Evolutionary conservation across 1,140 invertebrate species (phyloP), one percentile per base, ranked within the genome.

Genomic region (Chironomus striatipennis): DNA sequence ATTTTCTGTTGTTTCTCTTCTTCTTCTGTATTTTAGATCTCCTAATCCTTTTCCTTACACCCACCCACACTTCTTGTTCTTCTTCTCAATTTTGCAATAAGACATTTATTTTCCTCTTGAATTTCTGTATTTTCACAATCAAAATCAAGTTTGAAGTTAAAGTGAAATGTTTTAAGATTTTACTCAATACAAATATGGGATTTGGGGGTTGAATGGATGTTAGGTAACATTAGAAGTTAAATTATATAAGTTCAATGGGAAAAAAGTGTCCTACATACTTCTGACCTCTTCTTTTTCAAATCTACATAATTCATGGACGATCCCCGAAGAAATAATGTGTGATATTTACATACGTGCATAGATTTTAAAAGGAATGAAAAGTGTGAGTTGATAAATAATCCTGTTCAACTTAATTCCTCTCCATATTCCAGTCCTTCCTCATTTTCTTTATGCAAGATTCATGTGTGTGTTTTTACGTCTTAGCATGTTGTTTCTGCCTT

Each of bases 401-500:
- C 18, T 70, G 65, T 70, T 70, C 24, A 34, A 34, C 24, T 34
- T 34, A 34, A 34, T 34, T 34, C 24, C 24, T 34, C 24, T 34
- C 24, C 24, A 34, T 34, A 34, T 34, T 34, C 24, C 24, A 34
- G 24, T 34, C 24, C 65, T 70, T 21, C 65, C 65, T 18, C 18
- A 18, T 21, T 70, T 20, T 17, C 17, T 57, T 70, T 70, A 70
- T 70, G 65, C 65, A 70, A 20, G 65, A 70, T 70, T 70, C 65
- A 70, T 70, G 65, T 70, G 65, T 21, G 24, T 34, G 24, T 34
- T 34, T 70, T 70, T 70, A 20, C 65, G 65, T 70, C 65, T 70
- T 70, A 70, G 20, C 65, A 70, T 70, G 65, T 70, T 70, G 65
- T 70, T 57, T 57, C 47, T 57, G 47, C 47, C 47, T 57, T 57